These are phyloP conservation scores for Decapterus maruadsi DNA, from an alignment of 2,797 vertebrate species.

Conservation along the genomic window DNA sequence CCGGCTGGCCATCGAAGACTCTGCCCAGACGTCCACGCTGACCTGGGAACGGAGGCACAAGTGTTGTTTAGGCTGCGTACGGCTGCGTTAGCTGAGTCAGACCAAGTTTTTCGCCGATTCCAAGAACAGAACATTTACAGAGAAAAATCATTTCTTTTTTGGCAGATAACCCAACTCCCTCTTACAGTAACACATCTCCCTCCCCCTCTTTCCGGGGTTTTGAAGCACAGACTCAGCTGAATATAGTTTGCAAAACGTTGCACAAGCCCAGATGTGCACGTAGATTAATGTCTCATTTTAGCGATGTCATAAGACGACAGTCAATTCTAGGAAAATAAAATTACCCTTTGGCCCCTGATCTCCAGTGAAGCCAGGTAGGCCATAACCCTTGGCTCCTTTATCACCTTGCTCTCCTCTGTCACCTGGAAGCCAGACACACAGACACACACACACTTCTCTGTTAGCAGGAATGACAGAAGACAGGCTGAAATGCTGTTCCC, in stretches of 20 bases:
- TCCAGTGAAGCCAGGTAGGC: conserved; percentile 76
- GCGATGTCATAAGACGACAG: conserved; percentile 24
- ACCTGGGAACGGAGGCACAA: conserved; percentile 75
- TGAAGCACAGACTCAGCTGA: conserved; percentile 25
- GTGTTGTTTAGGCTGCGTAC: conserved; percentile 44
- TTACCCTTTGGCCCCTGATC: conserved; percentile 82
- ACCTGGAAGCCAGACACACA: conserved; percentile 76
- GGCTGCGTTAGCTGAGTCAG: conserved; percentile 43
- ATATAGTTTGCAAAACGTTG: conserved; percentile 22
- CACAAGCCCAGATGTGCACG: conserved; percentile 28
- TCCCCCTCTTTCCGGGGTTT: conserved; percentile 1
- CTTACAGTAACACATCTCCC: conserved; percentile 14
- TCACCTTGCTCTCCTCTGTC: conserved; percentile 80
- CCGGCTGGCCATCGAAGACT: conserved; percentile 85
- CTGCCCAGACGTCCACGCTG: conserved; percentile 84
- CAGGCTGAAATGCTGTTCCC: conserved; percentile 9
- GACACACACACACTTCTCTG: conserved; percentile 14
- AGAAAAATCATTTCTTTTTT: conserved; percentile 31
- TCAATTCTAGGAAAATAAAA: not conserved
- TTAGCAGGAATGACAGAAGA: conserved; percentile 31
- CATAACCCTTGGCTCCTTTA: conserved; percentile 78
- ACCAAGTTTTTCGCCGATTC: conserved; percentile 24
- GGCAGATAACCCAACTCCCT: conserved; percentile 24
- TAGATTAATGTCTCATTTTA: conserved; percentile 16
- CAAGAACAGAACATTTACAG: conserved; percentile 30